Base-by-base conservation (phyloP, 1,140 invertebrate species). In the Drosophila elegans region DNA sequence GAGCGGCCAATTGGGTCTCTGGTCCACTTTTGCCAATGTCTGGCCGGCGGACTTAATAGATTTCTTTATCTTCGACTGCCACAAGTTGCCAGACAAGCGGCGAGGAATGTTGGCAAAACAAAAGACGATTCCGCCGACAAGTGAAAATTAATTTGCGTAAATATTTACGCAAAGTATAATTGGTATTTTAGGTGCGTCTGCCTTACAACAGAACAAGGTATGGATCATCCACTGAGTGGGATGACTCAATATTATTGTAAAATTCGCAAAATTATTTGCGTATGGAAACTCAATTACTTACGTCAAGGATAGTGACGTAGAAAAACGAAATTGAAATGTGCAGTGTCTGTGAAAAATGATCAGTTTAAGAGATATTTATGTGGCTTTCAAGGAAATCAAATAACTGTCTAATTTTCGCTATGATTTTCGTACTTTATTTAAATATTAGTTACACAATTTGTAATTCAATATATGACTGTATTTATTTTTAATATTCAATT, bases 131-230 rank as follows among this genome's bases (percentile, higher is more conserved):
- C 63, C 32, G 42, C 72, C 59, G 81, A 74, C 57, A 77, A 73
- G 55, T 55, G 61, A 64, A 63, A 66, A 79, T 73, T 78, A 88
- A 82, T 86, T 74, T 76, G 56, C 76, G 79, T 79, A 82, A 86
- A 86, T 86, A 88, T 86, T 86, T 83, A 79, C 72, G 34, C 21
- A 77, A 59, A 53, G 64, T 66, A 69, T 51, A 85, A 74, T 84
- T 84, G 63, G 64, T 79, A 88, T 74, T 83, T 83, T 52, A 72
- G 64, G 74, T 76, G 82, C 39, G 78, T n/a, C 74, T 48, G 53
- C 55, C 34, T 80, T 61, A 71, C 55, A 66, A 48, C 64, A 39
- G 27, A 63, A 41, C 46, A 25, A 63, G 54, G 63, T 25, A 78
- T 54, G 41, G 42, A 66, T 60, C 75, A 60, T 51, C 27, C 12